Evolutionary conservation across 2,888 invertebrate genomes (phyloP).

Genomic region (Tuta absoluta): DNA sequence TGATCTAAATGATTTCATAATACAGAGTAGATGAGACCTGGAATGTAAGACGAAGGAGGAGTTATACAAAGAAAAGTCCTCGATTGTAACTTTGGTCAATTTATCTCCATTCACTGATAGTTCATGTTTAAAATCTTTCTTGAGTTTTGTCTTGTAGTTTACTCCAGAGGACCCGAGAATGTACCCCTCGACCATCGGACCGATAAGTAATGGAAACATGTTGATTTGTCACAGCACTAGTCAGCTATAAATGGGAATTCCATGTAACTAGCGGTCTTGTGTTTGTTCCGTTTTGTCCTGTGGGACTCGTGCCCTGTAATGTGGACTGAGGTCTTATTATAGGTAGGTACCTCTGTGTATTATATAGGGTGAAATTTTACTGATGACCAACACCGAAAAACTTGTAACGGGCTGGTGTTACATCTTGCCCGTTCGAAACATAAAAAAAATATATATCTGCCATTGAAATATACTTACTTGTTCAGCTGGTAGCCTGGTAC

Average conservation of each 20-base stretch:
- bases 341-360: neutral
- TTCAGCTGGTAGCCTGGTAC: no score
- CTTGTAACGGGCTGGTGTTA: no score
- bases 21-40: no score
- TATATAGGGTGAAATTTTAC: neutral
- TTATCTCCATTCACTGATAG: no score
- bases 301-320: neutral
- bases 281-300: neutral
- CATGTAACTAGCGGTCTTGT: neutral
- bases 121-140: neutral
- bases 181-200: neutral
- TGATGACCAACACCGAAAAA: no score
- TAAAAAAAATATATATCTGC: no score
- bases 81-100: no score
- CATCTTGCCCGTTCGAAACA: no score
- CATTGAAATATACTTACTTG: no score
- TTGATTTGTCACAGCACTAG: neutral
- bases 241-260: conserved; percentile 4
- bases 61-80: no score
- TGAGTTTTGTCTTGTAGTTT: neutral
- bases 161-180: neutral
- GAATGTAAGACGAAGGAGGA: no score
- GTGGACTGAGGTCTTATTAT: neutral
- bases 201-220: neutral
- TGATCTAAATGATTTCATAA: neutral